A percentile compares a stretch with the other conserved stretches of the same genome.
Evolutionary conservation across 2,797 vertebrate species (phyloP).

Genomic region (Gobionotothen gibberifrons): DNA sequence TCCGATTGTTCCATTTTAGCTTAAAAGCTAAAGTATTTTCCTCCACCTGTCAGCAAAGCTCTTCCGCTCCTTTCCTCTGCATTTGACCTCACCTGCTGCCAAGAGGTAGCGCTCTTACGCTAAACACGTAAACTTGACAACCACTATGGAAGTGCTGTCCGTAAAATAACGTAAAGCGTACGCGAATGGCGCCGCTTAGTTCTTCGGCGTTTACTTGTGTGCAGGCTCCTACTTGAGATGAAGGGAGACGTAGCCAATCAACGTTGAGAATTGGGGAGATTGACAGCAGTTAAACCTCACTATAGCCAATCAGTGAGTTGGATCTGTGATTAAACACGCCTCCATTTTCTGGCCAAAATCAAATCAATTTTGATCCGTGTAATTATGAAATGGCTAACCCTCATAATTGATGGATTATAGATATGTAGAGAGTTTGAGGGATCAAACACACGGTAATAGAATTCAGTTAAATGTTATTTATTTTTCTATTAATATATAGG

Average conservation of each 20-base stretch:
- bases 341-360: constrained; percentile 6
- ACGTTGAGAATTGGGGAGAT: constrained; percentile 38
- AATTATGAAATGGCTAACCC: background rate
- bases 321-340: background rate
- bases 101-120: constrained; percentile 59
- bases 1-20: constrained; percentile 74
- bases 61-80: constrained; percentile 77
- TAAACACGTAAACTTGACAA: constrained; percentile 32
- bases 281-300: constrained; percentile 14
- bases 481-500: too few relatives aligned
- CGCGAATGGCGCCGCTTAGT: constrained; percentile 67
- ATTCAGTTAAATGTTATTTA: background rate
- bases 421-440: background rate
- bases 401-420: background rate
- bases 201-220: constrained; percentile 25
- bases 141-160: constrained; percentile 1
- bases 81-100: constrained; percentile 86
- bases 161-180: constrained; percentile 61
- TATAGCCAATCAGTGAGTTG: constrained; percentile 51
- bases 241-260: constrained; percentile 72
- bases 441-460: background rate
- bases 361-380: background rate
- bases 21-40: constrained; percentile 51
- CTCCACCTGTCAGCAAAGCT: constrained; percentile 84
- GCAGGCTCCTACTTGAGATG: constrained; percentile 25